phyloP scores from a whole-genome alignment of 2,888 invertebrate species.

The Leptinotarsa juncta region DNA sequence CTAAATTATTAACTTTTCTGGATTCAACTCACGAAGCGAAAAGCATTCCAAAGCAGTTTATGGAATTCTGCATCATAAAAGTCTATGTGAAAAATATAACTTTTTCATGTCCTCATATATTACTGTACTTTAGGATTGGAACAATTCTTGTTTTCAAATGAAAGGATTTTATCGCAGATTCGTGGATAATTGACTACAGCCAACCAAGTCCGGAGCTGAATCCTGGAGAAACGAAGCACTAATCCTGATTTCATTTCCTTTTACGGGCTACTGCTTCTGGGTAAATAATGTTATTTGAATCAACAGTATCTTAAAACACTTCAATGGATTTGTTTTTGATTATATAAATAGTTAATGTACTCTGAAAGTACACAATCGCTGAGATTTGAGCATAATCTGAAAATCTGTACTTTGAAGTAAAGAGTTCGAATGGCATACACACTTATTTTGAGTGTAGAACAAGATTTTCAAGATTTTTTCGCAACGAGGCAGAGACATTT shows the following conservation, averaged over 20 bases:
- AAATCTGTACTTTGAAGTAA: too few relatives aligned
- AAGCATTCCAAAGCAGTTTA: slow-evolving; percentile 23
- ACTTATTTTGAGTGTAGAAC: too few relatives aligned
- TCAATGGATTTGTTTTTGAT: too few relatives aligned
- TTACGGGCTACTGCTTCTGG: too few relatives aligned
- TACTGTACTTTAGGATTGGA: not conserved
- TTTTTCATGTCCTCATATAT: slow-evolving; percentile 5
- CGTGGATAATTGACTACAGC: not conserved
- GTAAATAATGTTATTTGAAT: not conserved
- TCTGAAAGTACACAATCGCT: too few relatives aligned
- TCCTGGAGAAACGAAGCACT: not conserved
- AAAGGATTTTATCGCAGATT: not conserved
- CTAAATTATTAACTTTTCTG: slow-evolving; percentile 13
- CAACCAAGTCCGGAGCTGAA: not conserved
- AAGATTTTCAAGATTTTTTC: too few relatives aligned
- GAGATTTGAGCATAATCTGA: too few relatives aligned
- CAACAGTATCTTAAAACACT: not conserved
- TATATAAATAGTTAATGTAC: too few relatives aligned
- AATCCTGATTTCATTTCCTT: too few relatives aligned
- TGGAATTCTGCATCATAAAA: slow-evolving; percentile 9
- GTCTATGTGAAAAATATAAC: slow-evolving; percentile 1
- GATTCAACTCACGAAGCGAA: slow-evolving; percentile 17
- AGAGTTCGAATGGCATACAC: too few relatives aligned
- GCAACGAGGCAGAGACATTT: too few relatives aligned
- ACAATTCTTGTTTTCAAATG: not conserved